Evolutionary conservation across 2,797 vertebrate genomes (phyloP), one percentile per base, ranked within the genome.

Genomic region (Pelodytes ibericus): DNA sequence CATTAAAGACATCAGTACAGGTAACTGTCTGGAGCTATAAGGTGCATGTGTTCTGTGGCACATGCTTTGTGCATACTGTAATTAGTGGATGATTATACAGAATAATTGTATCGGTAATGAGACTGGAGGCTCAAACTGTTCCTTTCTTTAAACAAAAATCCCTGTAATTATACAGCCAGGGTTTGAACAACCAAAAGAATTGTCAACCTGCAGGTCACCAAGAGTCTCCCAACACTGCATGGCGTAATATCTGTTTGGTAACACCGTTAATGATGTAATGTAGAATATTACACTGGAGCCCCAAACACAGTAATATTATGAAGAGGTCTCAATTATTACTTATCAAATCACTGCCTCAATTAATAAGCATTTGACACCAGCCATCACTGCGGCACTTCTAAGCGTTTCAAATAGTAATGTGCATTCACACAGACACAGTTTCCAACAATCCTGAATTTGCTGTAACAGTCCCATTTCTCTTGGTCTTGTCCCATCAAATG

Each of bases 101-200:
- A 41, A 63, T 62, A 33, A 72, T 72, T 62, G 44, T 62, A 33
- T 62, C n/a, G 47, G 33, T 62, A 62, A 49, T 16, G n/a, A 72
- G 58, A 61, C 25, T 41, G 10, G 10, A 51, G 70, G 41, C 57
- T 24, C 29, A 44, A 29, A 71, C 16, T 63, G 70, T 60, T 61
- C 39, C 58, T 39, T 49, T 30, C 20, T 41, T 41, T 30, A 26
- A 20, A 20, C 11, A 49, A 15, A 49, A 2, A 16, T 26, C 26
- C 26, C 36, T 22, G 47, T 61, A 71, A 71, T 71, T 59, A 30
- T 4, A 44, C 2, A 33, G 69, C 31, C 69, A 61, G 13, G n/a
- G n/a, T 30, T 2, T 18, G 33, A 29, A 27, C 20, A 20, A 71
- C 26, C 25, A 25, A 18, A 15, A 9, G 57, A 71, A 4, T 16